These are phyloP conservation scores for Meles meles DNA, from an alignment of 2,113 vertebrate species.

Conservation along the genomic window DNA sequence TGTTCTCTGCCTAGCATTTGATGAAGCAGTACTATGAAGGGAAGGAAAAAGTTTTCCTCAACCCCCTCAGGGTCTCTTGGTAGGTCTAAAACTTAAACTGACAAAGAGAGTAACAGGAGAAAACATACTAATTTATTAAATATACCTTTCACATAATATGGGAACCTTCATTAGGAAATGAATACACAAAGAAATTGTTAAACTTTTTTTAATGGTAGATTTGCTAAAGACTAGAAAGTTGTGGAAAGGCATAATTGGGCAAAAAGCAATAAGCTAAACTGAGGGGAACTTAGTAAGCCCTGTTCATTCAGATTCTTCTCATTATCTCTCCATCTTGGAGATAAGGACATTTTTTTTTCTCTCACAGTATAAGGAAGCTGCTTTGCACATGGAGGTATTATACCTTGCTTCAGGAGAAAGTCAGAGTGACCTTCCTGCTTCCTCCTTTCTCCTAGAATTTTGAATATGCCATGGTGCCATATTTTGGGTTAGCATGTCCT, in stretches of 20 bases:
- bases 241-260: background rate
- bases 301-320: background rate
- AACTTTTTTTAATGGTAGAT: background rate
- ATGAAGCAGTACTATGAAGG: background rate
- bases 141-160: background rate
- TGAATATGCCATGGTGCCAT: background rate
- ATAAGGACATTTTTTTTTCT: background rate
- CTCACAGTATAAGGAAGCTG: background rate
- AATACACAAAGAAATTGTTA: background rate
- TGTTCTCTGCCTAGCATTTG: background rate
- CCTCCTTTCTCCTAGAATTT: background rate
- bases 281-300: background rate
- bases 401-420: background rate
- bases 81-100: background rate
- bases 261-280: background rate
- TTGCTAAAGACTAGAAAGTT: background rate
- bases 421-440: background rate
- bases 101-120: background rate
- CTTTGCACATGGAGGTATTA: background rate
- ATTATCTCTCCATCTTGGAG: background rate
- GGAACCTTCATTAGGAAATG: background rate
- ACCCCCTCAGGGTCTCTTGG: background rate
- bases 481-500: background rate
- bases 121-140: background rate
- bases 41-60: background rate